Conservation (phyloP, 1,140 invertebrate species). For the Zaprionus lachaisei region DNA sequence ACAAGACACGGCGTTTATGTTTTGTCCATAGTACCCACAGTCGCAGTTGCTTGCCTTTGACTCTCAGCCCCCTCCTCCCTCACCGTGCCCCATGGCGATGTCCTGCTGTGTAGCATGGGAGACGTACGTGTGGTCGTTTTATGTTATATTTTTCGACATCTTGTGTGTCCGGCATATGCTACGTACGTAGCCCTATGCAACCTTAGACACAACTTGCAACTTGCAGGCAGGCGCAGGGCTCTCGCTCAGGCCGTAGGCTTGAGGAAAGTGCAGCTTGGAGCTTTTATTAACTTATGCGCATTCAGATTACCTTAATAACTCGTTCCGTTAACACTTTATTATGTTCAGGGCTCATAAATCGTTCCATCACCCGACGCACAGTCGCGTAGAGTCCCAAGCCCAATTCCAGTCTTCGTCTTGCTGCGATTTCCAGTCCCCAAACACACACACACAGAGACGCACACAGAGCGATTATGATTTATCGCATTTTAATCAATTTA, state of each 20-base stretch:
- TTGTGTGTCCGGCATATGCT: conserved; percentile 60
- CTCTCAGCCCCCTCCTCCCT: not conserved
- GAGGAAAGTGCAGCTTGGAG: conserved; percentile 50
- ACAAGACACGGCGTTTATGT: conserved; percentile 73
- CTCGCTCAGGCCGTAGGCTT: conserved; percentile 14
- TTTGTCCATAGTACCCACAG: conserved; percentile 26
- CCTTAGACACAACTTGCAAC: conserved; percentile 55
- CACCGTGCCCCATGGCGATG: conserved; percentile 36
- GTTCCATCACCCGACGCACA: conserved; percentile 68
- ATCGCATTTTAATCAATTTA: conserved; percentile 84
- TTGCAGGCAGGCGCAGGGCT: conserved; percentile 5
- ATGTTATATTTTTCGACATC: conserved; percentile 83
- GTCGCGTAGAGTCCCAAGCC: conserved; percentile 9
- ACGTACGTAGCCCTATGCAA: conserved; percentile 49
- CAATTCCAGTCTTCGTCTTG: conserved; percentile 20
- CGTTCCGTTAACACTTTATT: conserved; percentile 85
- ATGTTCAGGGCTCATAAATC: conserved; percentile 83
- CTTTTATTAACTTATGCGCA: conserved; percentile 82
- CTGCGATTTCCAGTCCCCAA: conserved; percentile 41
- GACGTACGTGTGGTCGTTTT: conserved; percentile 83
- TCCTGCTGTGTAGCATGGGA: conserved; percentile 82
- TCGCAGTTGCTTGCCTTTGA: conserved; percentile 21
- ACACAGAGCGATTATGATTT: conserved; percentile 78
- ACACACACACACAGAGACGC: not conserved
- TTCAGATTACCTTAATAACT: conserved; percentile 84